phyloP scores from a whole-genome alignment of 2,797 vertebrate species.

The Lagodon rhomboides region DNA sequence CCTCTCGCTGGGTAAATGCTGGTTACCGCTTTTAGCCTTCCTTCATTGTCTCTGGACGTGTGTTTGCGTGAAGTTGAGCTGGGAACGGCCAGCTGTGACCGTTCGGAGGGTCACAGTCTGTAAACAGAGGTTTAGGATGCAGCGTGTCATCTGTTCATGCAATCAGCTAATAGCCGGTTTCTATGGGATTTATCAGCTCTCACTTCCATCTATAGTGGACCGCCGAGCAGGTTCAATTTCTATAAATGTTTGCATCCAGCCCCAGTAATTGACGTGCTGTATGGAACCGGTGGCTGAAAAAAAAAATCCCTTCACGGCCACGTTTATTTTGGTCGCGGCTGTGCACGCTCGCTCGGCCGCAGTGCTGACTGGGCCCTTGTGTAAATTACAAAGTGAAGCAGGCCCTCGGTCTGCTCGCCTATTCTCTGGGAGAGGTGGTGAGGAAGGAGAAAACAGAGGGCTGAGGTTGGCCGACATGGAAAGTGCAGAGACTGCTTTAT shows the following conservation, averaged over 20 bases:
- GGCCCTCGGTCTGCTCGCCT: constrained; percentile 58
- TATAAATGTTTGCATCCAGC: constrained; percentile 67
- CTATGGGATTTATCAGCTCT: constrained; percentile 53
- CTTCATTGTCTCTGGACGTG: constrained; percentile 83
- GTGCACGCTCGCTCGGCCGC: constrained; percentile 72
- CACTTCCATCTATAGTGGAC: constrained; percentile 22
- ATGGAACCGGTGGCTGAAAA: constrained; percentile 38
- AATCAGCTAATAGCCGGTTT: constrained; percentile 45
- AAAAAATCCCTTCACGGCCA: constrained; percentile 57
- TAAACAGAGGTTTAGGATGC: constrained; percentile 58
- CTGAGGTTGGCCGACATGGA: constrained; percentile 69
- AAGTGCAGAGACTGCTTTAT: constrained; percentile 66
- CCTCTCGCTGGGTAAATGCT: constrained; percentile 82
- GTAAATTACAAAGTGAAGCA: constrained; percentile 83
- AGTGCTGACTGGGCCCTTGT: constrained; percentile 83
- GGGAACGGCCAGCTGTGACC: constrained; percentile 66
- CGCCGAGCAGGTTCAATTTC: constrained; percentile 17
- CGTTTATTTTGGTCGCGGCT: constrained; percentile 81
- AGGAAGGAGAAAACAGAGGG: constrained; percentile 62
- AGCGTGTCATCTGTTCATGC: constrained; percentile 21
- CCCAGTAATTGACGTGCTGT: constrained; percentile 74
- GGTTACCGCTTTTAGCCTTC: constrained; percentile 84
- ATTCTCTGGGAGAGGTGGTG: constrained; percentile 74
- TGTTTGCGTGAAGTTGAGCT: constrained; percentile 67
- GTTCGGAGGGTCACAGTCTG: constrained; percentile 48